Conservation (phyloP, 2,113 vertebrate species). For the Zingel zingel region DNA sequence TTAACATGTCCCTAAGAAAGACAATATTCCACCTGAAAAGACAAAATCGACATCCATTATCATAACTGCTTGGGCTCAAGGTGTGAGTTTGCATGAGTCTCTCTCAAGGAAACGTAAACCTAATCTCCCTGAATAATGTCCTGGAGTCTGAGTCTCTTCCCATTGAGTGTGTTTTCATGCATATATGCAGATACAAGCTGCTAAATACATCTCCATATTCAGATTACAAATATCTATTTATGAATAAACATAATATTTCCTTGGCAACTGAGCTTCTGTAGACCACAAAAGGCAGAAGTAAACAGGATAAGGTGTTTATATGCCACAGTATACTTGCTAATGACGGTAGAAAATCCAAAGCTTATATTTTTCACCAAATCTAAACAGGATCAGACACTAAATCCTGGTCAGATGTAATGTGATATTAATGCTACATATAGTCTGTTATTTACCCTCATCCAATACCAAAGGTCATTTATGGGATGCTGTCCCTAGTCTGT, state of each 20-base stretch:
- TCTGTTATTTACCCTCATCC: not conserved
- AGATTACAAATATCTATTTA: conserved; percentile 54
- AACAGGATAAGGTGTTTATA: conserved; percentile 11
- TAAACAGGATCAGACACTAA: not conserved
- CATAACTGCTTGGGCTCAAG: not conserved
- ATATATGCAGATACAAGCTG: conserved; percentile 60
- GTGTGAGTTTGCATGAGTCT: conserved; percentile 7
- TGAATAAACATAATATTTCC: conserved; percentile 54
- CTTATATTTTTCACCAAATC: not conserved
- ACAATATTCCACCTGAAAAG: not conserved
- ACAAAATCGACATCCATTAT: not conserved
- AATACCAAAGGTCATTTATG: not conserved
- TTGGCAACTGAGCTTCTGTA: conserved; percentile 31
- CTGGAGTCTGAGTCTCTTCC: conserved; percentile 27
- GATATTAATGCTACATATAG: not conserved
- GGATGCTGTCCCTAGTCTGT: not conserved
- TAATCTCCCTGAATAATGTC: conserved; percentile 32
- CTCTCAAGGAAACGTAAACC: conserved; percentile 32
- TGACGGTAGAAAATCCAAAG: conserved; percentile 15
- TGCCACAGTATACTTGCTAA: conserved; percentile 11
- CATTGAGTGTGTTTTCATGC: conserved; percentile 36
- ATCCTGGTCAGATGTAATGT: not conserved
- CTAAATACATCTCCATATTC: conserved; percentile 59
- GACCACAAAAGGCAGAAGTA: conserved; percentile 32
- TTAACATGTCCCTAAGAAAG: not conserved